phyloP scores from a whole-genome alignment of 2,888 invertebrate genomes.

The Caenorhabditis zanzibari region DNA sequence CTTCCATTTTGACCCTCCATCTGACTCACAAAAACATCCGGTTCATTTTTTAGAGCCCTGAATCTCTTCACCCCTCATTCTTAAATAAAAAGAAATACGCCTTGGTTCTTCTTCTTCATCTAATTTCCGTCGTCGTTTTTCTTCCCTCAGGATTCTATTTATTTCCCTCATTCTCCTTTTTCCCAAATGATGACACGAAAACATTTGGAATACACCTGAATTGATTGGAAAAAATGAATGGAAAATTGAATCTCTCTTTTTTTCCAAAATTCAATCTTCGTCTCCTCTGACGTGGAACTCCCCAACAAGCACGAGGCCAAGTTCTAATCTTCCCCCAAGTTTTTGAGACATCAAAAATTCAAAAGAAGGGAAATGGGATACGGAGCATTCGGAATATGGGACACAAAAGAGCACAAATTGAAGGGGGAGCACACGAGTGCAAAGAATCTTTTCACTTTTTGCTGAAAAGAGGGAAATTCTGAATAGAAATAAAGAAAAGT shows the following conservation, averaged over 20 bases:
- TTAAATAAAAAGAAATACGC: not conserved
- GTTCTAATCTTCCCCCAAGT: constrained; percentile 18
- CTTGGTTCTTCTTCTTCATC: too few relatives aligned
- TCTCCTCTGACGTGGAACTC: constrained; percentile 38
- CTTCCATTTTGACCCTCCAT: too few relatives aligned
- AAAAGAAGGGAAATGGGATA: constrained; percentile 33
- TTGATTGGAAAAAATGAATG: constrained; percentile 21
- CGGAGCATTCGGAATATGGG: constrained; percentile 15
- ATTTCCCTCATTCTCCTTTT: not conserved
- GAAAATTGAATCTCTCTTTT: constrained; percentile 4
- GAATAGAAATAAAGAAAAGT: not conserved
- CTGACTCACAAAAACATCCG: too few relatives aligned
- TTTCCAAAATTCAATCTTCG: constrained; percentile 29
- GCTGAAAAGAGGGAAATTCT: not conserved
- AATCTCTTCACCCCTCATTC: not conserved
- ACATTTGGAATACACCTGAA: constrained; percentile 27
- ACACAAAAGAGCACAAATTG: constrained; percentile 55
- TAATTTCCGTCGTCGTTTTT: constrained; percentile 16
- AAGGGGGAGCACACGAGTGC: constrained; percentile 27
- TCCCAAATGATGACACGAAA: constrained; percentile 13
- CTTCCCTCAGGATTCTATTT: constrained; percentile 10
- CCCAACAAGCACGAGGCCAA: constrained; percentile 28
- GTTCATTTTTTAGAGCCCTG: not conserved
- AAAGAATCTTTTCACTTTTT: constrained; percentile 36
- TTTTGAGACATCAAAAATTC: constrained; percentile 44